Conservation (phyloP, 2,888 invertebrate genomes). For the Archaeoteleia sp. region DNA sequence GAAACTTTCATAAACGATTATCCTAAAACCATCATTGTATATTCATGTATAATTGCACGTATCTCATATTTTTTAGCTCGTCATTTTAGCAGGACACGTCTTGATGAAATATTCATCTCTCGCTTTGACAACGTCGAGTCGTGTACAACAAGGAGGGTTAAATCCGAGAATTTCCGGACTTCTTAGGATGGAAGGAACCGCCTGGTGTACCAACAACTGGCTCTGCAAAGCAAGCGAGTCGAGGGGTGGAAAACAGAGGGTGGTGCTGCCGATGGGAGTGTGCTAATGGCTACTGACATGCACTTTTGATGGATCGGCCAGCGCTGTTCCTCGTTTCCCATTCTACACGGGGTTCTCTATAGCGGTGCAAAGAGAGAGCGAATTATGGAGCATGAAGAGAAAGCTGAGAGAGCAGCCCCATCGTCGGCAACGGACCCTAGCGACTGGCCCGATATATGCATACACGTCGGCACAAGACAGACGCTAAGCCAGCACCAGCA, state of each 20-base stretch:
- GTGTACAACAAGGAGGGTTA: slow-evolving; percentile 37
- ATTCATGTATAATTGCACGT: too few species aligned
- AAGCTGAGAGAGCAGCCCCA: slow-evolving; percentile 38
- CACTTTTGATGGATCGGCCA: slow-evolving; percentile 78
- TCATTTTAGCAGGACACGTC: too few species aligned
- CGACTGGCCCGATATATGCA: slow-evolving; percentile 42
- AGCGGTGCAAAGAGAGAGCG: slow-evolving; percentile 53
- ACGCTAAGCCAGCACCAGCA: slow-evolving; percentile 58
- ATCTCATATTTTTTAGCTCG: too few species aligned
- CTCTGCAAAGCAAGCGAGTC: slow-evolving; percentile 51
- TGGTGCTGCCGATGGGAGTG: slow-evolving; percentile 75
- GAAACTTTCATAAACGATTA: too few species aligned
- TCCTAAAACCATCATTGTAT: too few species aligned
- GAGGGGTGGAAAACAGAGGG: slow-evolving; percentile 56
- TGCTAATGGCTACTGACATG: slow-evolving; percentile 81
- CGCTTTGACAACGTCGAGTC: slow-evolving; percentile 21
- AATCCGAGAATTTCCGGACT: slow-evolving; percentile 43
- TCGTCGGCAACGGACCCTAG: slow-evolving; percentile 36
- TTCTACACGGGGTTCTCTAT: slow-evolving; percentile 54
- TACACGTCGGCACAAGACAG: slow-evolving; percentile 52
- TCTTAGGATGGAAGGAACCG: slow-evolving; percentile 31
- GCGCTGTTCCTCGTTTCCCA: slow-evolving; percentile 65
- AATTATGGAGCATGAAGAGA: slow-evolving; percentile 57
- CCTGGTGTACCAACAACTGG: slow-evolving; percentile 30
- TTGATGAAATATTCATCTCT: slow-evolving; percentile 18